Evolutionary conservation across 2,888 invertebrate species (phyloP).

Genomic region (Macropis europaea): DNA sequence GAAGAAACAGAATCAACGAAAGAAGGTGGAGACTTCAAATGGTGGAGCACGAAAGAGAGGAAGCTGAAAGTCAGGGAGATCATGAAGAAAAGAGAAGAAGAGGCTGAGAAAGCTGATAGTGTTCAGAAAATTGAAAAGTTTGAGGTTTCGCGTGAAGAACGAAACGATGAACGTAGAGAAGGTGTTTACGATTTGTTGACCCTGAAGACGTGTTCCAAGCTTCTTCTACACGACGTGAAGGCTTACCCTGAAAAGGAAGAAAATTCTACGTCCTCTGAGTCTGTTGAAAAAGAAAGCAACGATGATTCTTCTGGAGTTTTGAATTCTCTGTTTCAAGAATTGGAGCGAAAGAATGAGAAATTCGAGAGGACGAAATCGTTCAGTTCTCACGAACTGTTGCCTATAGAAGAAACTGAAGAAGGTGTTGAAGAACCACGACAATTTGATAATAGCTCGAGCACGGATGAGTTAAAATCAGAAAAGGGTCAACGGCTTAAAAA

Average conservation of each 20-base stretch:
- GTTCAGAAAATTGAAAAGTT: background rate
- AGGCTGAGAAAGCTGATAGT: background rate
- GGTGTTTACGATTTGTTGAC: constrained; percentile 40
- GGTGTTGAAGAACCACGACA: background rate
- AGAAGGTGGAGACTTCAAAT: constrained; percentile 16
- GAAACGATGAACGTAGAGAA: background rate
- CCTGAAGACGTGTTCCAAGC: constrained; percentile 22
- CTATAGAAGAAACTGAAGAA: constrained; percentile 22
- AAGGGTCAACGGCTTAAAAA: background rate
- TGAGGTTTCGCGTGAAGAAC: background rate
- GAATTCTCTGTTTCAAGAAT: constrained; percentile 18
- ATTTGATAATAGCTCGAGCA: background rate
- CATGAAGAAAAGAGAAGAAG: constrained; percentile 26
- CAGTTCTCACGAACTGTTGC: constrained; percentile 17
- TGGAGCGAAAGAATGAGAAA: background rate
- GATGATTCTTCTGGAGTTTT: background rate
- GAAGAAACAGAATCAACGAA: background rate
- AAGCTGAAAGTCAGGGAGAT: constrained; percentile 37
- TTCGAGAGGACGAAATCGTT: background rate
- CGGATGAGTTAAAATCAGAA: background rate
- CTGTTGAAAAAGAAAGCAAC: background rate
- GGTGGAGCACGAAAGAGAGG: constrained; percentile 49
- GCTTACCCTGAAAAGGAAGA: background rate
- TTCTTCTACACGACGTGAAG: constrained; percentile 4
- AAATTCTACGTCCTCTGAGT: background rate